These are phyloP conservation scores for Siphonodentalium dalli DNA, from an alignment of 2,888 invertebrate species.

Conservation along the genomic window DNA sequence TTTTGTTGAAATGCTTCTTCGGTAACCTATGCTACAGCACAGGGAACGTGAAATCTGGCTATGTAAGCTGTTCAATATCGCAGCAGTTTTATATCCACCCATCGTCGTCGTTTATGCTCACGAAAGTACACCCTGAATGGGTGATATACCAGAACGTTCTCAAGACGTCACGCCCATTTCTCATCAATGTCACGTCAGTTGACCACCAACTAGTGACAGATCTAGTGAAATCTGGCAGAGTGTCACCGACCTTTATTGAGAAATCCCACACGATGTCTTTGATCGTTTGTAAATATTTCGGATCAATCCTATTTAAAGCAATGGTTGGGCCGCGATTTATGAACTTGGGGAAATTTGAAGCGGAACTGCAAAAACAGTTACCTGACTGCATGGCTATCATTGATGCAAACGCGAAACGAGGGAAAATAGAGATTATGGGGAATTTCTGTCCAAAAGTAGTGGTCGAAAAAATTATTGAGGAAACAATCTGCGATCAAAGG, in stretches of 20 bases:
- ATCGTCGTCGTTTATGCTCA: constrained; percentile 41
- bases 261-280: constrained; percentile 18
- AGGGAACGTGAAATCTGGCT: constrained; percentile 50
- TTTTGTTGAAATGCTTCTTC: constrained; percentile 43
- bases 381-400: constrained; percentile 18
- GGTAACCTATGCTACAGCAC: constrained; percentile 45
- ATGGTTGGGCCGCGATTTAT: constrained; percentile 28
- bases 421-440: constrained; percentile 23
- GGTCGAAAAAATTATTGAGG: too few species aligned
- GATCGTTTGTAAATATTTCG: too few species aligned
- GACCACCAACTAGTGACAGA: constrained; percentile 34
- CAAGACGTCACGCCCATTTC: constrained; percentile 45
- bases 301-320: constrained; percentile 18
- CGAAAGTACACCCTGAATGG: constrained; percentile 45
- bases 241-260: constrained; percentile 16
- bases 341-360: constrained; percentile 22
- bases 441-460: too few species aligned
- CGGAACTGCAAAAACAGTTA: constrained; percentile 5
- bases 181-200: constrained; percentile 47
- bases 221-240: constrained; percentile 5
- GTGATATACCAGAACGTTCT: constrained; percentile 47
- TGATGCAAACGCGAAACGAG: constrained; percentile 23
- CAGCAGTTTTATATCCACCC: constrained; percentile 50
- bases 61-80: constrained; percentile 31
- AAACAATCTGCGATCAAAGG: too few species aligned